phyloP scores from a whole-genome alignment of 1,140 invertebrate genomes.

The Brachionus paranguensis region DNA sequence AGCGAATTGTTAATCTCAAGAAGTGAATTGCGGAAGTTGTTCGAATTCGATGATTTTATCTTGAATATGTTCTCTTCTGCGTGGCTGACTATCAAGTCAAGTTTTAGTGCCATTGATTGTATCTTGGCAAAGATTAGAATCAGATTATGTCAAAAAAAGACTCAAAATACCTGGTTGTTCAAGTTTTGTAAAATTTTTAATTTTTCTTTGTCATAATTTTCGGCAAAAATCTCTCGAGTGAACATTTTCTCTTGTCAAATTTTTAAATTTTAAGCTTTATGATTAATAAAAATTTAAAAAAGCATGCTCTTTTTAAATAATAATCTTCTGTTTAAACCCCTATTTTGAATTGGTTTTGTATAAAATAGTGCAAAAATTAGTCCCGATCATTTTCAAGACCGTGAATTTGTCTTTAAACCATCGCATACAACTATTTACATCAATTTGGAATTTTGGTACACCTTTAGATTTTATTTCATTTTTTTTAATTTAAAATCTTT shows the following conservation, averaged over 20 bases:
- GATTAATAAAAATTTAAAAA: not conserved
- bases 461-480: too few species aligned
- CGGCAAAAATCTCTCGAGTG: not conserved
- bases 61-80: constrained; percentile 28
- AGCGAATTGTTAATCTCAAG: constrained; percentile 13
- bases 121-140: not conserved
- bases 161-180: not conserved
- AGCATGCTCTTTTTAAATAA: constrained; percentile 6
- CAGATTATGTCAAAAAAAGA: not conserved
- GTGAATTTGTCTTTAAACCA: not conserved
- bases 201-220: constrained; percentile 27
- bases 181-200: constrained; percentile 27
- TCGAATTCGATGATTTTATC: constrained; percentile 12
- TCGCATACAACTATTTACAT: not conserved
- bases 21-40: not conserved
- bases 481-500: too few species aligned
- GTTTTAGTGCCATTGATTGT: not conserved
- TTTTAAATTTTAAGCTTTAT: not conserved
- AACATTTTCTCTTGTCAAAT: constrained; percentile 25
- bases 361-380: not conserved
- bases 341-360: not conserved
- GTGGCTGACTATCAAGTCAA: not conserved
- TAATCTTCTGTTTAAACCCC: not conserved
- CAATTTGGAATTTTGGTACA: not conserved
- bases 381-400: not conserved